A percentile compares a stretch with the other conserved stretches of the same genome.
Evolutionary conservation across 2,888 invertebrate species (phyloP).

Genomic region (Acleris sparsana): DNA sequence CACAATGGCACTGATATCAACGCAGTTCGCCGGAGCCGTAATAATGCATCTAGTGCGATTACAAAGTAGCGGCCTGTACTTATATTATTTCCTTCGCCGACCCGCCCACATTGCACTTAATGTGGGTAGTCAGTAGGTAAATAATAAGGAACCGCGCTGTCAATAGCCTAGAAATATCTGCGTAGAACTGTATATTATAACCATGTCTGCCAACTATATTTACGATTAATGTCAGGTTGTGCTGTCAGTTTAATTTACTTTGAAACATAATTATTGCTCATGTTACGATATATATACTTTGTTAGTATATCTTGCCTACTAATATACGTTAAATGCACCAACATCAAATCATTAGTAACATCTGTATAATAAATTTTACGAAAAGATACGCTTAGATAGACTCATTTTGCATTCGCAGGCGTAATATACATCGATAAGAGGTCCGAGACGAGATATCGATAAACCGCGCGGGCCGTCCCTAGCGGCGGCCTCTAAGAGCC

Average conservation of each 20-base stretch:
- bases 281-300: not conserved
- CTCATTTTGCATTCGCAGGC: slow-evolving; percentile 59
- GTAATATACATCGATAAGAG: slow-evolving; percentile 62
- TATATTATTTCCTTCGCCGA: slow-evolving; percentile 23
- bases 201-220: not conserved
- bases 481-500: slow-evolving; percentile 66
- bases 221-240: no score
- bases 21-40: slow-evolving; percentile 21
- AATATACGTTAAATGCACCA: not conserved
- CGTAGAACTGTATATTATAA: slow-evolving; percentile 5
- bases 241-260: no score
- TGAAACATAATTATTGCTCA: not conserved
- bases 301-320: no score
- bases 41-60: slow-evolving; percentile 28
- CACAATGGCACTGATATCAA: slow-evolving; percentile 14
- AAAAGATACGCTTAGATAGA: slow-evolving; percentile 41
- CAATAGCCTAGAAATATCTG: slow-evolving; percentile 24
- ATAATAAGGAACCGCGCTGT: slow-evolving; percentile 31
- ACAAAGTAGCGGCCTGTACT: slow-evolving; percentile 29
- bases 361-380: slow-evolving; percentile 15
- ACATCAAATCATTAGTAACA: slow-evolving; percentile 16
- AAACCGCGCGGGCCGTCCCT: slow-evolving; percentile 62
- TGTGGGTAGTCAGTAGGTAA: slow-evolving; percentile 24
- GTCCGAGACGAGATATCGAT: slow-evolving; percentile 66
- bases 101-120: slow-evolving; percentile 30